Base-by-base conservation (phyloP, 64 coral and sea anemone species). In the Stichodactyla mertensii region DNA sequence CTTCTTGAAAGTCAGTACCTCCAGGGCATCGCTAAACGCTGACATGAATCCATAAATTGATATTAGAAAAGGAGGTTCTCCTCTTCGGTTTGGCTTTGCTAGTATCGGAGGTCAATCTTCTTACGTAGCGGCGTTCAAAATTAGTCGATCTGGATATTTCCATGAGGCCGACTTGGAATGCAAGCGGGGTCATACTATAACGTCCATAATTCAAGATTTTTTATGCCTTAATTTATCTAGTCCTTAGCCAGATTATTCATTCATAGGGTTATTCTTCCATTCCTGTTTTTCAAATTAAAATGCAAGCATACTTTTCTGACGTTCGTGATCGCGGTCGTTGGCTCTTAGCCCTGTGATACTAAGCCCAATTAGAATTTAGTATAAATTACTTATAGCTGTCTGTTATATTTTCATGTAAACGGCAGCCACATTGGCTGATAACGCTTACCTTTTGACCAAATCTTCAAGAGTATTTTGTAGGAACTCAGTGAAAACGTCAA, bases 21-120 rank as follows among this genome's bases (percentile, higher is more conserved):
- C 36, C 1, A 45, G 36, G 36, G 36, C 36, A 45, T 45, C 36
- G 36, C 62, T 31, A 74, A 74, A 74, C n/a, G 24, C 24, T 12
- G 24, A 74, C 69, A 28, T 13, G 20, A 74, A 74, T 71, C 24
- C 69, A 31, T 74, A 9, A 36, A 74, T 74, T 26, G 24, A 36
- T 28, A 74, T 74, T 74, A 74, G 12, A 74, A 74, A 74, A 74
- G 69, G 69, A 74, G 69, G 24, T 31, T 31, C 36, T 74, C 69
- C 22, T 31, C 20, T 74, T 70, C 19, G 22, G 22, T 70, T 70
- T 70, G 3, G 22, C 24, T 74, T 11, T 74, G 6, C 24, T 27
- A 0, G 12, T n/a, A 74, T 74, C 69, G 36, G 12, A 74, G 69
- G 69, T 74, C 69, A 74, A 10, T 27, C 69, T 27, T 74, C 69